Conservation (phyloP, 2,888 invertebrate species). For the Venusia cambrica region DNA sequence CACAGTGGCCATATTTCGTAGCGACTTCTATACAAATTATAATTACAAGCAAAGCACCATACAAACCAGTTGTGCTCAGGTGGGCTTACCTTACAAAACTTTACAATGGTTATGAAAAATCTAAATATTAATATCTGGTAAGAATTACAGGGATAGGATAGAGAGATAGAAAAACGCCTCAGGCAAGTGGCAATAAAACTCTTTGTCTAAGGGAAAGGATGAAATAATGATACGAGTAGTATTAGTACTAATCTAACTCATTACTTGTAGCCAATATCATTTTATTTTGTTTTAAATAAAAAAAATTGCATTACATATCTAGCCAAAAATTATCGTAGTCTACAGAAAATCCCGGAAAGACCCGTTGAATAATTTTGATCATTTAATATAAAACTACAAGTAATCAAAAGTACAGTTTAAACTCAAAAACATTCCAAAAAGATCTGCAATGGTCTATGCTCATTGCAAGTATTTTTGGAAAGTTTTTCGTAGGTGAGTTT, state of each 20-base stretch:
- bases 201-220: conserved; percentile 2
- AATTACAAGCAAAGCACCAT: conserved; percentile 58
- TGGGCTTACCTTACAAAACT: conserved; percentile 35
- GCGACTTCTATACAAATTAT: conserved; percentile 11
- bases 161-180: conserved; percentile 8
- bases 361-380: conserved; percentile 6
- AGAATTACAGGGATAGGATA: conserved; percentile 11
- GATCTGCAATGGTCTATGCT: background rate
- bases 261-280: conserved; percentile 15
- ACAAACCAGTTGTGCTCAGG: conserved; percentile 53
- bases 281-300: conserved; percentile 19
- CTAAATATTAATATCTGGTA: conserved; percentile 14
- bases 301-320: conserved; percentile 3
- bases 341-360: conserved; percentile 4
- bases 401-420: background rate
- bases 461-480: too few relatives aligned
- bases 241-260: conserved; percentile 17
- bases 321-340: conserved; percentile 4
- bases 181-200: conserved; percentile 9
- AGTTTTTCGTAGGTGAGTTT: too few relatives aligned
- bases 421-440: conserved; percentile 1
- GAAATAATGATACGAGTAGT: background rate
- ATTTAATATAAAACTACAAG: conserved; percentile 6
- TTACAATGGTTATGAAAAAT: conserved; percentile 14
- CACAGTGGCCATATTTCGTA: conserved; percentile 4